Conservation (phyloP, 1,140 invertebrate species). For the Brachionus sp. region DNA sequence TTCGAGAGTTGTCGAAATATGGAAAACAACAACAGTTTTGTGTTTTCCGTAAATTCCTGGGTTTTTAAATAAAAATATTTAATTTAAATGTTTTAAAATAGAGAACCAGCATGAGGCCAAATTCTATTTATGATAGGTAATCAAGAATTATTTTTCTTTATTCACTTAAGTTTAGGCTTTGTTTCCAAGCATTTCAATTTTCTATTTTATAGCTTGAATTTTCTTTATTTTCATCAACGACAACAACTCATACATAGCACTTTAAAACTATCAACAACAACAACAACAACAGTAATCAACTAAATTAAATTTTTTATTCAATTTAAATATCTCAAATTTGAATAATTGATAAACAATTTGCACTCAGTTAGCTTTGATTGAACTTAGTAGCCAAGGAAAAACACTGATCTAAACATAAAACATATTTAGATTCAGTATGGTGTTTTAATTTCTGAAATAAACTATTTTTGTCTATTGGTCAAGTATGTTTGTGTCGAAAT, state of each 20-base stretch:
- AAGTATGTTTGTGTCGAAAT: neutral
- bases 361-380: neutral
- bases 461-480: neutral
- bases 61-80: constrained; percentile 7
- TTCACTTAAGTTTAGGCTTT: neutral
- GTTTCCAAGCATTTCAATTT: neutral
- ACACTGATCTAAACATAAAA: no score
- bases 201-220: neutral
- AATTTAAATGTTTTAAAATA: constrained; percentile 7
- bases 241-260: neutral
- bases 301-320: neutral
- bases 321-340: neutral
- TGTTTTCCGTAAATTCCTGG: neutral
- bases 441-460: neutral
- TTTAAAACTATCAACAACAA: neutral
- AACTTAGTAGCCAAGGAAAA: no score
- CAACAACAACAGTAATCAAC: neutral
- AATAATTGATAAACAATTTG: neutral
- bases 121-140: neutral
- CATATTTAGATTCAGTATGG: no score
- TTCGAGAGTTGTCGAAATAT: neutral
- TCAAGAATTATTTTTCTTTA: neutral
- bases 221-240: neutral
- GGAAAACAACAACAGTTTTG: neutral
- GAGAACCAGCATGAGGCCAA: neutral